Percentiles rank a stretch among this genome's conserved stretches.
Evolutionary conservation across 2,888 invertebrate species (phyloP).

Genomic region (Sepiola atlantica): DNA sequence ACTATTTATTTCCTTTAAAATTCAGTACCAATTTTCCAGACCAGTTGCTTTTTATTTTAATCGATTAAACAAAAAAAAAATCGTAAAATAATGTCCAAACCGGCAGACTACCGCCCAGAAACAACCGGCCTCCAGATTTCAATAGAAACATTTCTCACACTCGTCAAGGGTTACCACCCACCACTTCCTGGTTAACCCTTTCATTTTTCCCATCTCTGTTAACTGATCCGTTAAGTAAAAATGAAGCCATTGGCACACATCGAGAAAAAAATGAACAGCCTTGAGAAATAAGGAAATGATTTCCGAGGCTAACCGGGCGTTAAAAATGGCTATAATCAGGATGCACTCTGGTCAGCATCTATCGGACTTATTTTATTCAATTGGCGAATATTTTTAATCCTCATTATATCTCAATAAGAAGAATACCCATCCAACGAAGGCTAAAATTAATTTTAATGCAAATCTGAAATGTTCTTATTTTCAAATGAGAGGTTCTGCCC

Average conservation of each 20-base stretch:
- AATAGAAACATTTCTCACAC: background rate
- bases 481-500: too few relatives aligned
- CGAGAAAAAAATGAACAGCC: background rate
- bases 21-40: too few relatives aligned
- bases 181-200: background rate
- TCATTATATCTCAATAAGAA: too few relatives aligned
- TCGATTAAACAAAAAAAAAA: background rate
- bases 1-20: too few relatives aligned
- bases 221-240: background rate
- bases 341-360: background rate
- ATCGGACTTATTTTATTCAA: background rate
- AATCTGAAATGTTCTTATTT: too few relatives aligned
- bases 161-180: background rate
- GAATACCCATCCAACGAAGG: too few relatives aligned
- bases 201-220: background rate
- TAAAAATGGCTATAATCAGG: background rate
- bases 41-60: background rate
- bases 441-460: too few relatives aligned
- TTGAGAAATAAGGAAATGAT: background rate
- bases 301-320: background rate
- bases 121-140: background rate
- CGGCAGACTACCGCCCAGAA: background rate
- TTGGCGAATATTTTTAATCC: too few relatives aligned
- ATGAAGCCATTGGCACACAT: background rate
- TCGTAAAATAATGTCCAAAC: background rate